Conservation (phyloP, 2,888 invertebrate species). For the Fragum whitleyi region DNA sequence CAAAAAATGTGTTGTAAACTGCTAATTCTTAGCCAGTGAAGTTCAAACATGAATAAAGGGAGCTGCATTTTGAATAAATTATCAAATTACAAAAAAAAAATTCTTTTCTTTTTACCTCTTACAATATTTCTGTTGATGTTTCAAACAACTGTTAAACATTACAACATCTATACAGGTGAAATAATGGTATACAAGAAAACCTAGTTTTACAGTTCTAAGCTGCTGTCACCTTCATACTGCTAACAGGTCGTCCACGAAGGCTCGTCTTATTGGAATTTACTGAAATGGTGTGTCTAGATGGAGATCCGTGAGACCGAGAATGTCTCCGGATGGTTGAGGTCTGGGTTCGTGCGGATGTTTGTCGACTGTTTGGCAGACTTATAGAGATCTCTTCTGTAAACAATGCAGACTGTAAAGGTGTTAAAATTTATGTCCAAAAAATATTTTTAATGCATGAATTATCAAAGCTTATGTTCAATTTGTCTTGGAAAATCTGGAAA, state of each 20-base stretch:
- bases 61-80: too few relatives aligned
- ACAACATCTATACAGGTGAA: not conserved
- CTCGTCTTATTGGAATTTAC: slow-evolving; percentile 2
- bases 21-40: too few relatives aligned
- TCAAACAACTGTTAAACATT: not conserved
- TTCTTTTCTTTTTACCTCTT: too few relatives aligned
- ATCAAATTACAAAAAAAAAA: too few relatives aligned
- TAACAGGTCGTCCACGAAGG: slow-evolving; percentile 13
- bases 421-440: too few relatives aligned
- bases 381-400: slow-evolving; percentile 10
- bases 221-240: slow-evolving; percentile 31
- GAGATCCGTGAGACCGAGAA: not conserved
- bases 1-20: too few relatives aligned
- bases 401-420: slow-evolving; percentile 26
- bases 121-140: not conserved
- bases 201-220: not conserved
- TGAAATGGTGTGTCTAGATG: not conserved
- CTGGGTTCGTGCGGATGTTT: slow-evolving; percentile 10
- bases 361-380: slow-evolving; percentile 11
- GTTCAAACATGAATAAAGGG: too few relatives aligned
- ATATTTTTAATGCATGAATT: too few relatives aligned
- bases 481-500: too few relatives aligned
- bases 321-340: not conserved
- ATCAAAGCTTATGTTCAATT: too few relatives aligned
- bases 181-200: not conserved